Percentiles rank a stretch among this genome's conserved stretches.
Evolutionary conservation across 2,888 invertebrate species (phyloP).

Genomic region (Oxyteleia sp.): DNA sequence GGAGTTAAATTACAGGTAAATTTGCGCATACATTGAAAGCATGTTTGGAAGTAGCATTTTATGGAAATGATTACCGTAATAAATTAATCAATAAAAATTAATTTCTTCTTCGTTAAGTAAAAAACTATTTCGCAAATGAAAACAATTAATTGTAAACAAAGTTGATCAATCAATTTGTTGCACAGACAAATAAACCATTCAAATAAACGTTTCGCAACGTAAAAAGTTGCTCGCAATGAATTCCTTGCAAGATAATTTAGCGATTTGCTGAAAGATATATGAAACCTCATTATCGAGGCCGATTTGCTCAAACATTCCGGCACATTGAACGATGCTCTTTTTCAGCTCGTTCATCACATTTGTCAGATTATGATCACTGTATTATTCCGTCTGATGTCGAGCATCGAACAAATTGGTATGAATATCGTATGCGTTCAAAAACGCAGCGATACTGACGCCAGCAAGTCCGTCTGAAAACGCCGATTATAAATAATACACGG

Average conservation of each 20-base stretch:
- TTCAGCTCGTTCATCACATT: slow-evolving; percentile 42
- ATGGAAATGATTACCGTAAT: too few species aligned
- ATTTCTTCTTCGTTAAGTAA: too few species aligned
- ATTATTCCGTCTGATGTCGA: slow-evolving; percentile 56
- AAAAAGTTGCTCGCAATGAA: too few species aligned
- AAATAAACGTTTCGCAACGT: too few species aligned
- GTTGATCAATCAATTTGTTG: too few species aligned
- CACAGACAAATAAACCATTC: too few species aligned
- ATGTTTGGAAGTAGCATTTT: too few species aligned
- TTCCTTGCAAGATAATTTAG: background rate
- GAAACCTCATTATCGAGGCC: background rate
- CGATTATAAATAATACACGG: slow-evolving; percentile 47
- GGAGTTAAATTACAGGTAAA: background rate
- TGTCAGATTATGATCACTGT: slow-evolving; percentile 50
- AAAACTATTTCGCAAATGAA: too few species aligned
- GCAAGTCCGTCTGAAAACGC: slow-evolving; percentile 18
- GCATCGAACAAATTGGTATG: slow-evolving; percentile 46
- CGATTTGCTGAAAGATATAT: slow-evolving; percentile 7
- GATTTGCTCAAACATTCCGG: slow-evolving; percentile 25
- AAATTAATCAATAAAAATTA: too few species aligned
- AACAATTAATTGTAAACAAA: too few species aligned
- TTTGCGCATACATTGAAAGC: background rate
- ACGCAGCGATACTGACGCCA: background rate
- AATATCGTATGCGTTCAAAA: slow-evolving; percentile 43
- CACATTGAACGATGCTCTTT: slow-evolving; percentile 34